Percentiles rank a stretch among this genome's conserved stretches.
phyloP scores from a whole-genome alignment of 2,113 vertebrate genomes.

The Elephas maximus region DNA sequence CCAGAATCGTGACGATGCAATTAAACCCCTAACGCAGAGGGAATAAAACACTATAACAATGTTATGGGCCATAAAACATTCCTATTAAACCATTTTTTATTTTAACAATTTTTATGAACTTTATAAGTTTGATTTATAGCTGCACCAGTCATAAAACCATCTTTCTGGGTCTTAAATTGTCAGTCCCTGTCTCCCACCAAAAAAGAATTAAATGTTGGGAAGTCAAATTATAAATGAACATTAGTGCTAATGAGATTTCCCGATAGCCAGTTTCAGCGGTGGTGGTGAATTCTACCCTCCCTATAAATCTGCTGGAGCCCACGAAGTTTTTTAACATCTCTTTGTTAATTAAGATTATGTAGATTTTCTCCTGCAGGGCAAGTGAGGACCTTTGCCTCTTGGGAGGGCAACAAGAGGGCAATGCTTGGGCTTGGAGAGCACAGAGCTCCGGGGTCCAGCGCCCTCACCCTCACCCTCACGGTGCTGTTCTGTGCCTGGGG shows the following conservation, averaged over 20 bases:
- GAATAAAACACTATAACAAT: slow-evolving; percentile 91
- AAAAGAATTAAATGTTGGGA: slow-evolving; percentile 89
- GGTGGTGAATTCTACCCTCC: slow-evolving; percentile 90
- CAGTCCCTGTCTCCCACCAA: slow-evolving; percentile 86
- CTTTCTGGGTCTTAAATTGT: slow-evolving; percentile 89
- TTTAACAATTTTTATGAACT: slow-evolving; percentile 92
- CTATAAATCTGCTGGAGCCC: slow-evolving; percentile 85
- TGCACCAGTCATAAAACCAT: slow-evolving; percentile 87
- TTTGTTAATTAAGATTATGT: slow-evolving; percentile 87
- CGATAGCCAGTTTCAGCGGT: slow-evolving; percentile 89
- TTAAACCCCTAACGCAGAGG: slow-evolving; percentile 90
- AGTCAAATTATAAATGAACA: slow-evolving; percentile 91
- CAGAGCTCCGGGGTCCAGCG: not conserved
- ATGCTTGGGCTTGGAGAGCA: not conserved
- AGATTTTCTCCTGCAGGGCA: slow-evolving; percentile 76
- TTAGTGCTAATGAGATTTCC: slow-evolving; percentile 90
- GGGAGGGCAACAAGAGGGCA: slow-evolving; percentile 22
- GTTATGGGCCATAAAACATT: slow-evolving; percentile 91
- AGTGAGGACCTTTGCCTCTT: slow-evolving; percentile 77
- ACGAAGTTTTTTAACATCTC: slow-evolving; percentile 83
- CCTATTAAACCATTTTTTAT: slow-evolving; percentile 93
- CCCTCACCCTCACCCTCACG: not conserved
- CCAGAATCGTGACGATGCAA: slow-evolving; percentile 89
- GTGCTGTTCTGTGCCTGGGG: not conserved
- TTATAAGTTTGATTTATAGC: slow-evolving; percentile 92